These are phyloP conservation scores for Cantharis rustica DNA, from an alignment of 2,888 invertebrate species.

Conservation along the genomic window DNA sequence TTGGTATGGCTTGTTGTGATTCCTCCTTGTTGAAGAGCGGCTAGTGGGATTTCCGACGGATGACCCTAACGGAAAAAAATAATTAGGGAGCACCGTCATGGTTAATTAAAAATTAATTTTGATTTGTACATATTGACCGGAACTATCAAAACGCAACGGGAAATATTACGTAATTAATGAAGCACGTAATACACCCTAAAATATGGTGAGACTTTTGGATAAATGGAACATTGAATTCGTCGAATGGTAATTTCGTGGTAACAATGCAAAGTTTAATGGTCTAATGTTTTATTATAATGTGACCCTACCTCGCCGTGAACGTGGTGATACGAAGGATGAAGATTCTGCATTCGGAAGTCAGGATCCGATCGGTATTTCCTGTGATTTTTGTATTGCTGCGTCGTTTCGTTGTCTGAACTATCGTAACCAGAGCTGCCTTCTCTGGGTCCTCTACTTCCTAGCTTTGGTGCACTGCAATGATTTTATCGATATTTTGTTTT, in stretches of 20 bases:
- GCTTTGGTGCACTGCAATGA: slow-evolving; percentile 59
- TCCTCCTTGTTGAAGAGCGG: slow-evolving; percentile 73
- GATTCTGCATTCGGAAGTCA: slow-evolving; percentile 75
- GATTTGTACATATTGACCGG: neutral
- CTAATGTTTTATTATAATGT: slow-evolving; percentile 1
- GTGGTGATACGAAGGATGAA: slow-evolving; percentile 62
- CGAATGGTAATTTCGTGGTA: neutral
- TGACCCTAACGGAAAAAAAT: slow-evolving; percentile 9
- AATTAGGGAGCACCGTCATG: neutral
- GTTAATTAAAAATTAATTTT: neutral
- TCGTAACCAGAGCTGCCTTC: slow-evolving; percentile 93
- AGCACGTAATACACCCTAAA: slow-evolving; percentile 33
- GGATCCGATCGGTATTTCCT: slow-evolving; percentile 86
- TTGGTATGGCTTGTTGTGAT: slow-evolving; percentile 54
- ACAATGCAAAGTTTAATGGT: slow-evolving; percentile 7
- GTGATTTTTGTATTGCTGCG: slow-evolving; percentile 65
- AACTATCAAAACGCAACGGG: neutral
- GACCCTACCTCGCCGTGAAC: slow-evolving; percentile 47
- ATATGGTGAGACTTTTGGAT: slow-evolving; percentile 11
- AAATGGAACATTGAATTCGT: neutral
- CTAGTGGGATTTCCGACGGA: slow-evolving; percentile 59
- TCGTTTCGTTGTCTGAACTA: slow-evolving; percentile 83
- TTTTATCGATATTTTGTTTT: neutral
- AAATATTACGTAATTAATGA: slow-evolving; percentile 30
- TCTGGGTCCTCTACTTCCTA: slow-evolving; percentile 66